Percentiles rank a stretch among this genome's conserved stretches.
Evolutionary conservation across 2,113 vertebrate species (phyloP).

Genomic region (Scortum barcoo): DNA sequence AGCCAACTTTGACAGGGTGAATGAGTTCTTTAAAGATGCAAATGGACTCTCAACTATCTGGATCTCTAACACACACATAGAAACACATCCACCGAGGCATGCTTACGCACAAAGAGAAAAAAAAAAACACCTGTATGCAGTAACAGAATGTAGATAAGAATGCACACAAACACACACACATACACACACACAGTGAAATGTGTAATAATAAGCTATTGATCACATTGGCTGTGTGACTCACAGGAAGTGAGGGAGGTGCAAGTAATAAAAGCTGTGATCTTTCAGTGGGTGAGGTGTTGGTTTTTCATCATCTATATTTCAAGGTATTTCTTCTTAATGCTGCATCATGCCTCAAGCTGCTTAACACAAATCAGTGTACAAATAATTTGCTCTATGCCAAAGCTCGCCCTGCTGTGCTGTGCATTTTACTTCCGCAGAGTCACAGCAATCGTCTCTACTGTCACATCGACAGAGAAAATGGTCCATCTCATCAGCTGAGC

Average conservation of each 20-base stretch:
- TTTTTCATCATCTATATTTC: constrained; percentile 31
- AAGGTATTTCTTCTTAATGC: constrained; percentile 49
- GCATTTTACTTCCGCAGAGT: constrained; percentile 18
- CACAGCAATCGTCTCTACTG: constrained; percentile 6
- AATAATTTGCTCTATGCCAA: constrained; percentile 12
- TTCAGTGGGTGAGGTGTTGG: constrained; percentile 22
- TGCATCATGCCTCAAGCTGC: constrained; percentile 62
- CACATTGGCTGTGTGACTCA: constrained; percentile 51
- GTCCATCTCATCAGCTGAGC: background rate
- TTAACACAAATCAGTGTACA: constrained; percentile 34
- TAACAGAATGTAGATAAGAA: background rate
- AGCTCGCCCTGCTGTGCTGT: constrained; percentile 9
- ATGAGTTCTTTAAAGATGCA: constrained; percentile 8
- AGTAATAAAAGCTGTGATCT: constrained; percentile 35
- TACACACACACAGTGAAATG: background rate
- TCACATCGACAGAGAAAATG: background rate
- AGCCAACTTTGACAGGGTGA: background rate
- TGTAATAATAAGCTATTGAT: constrained; percentile 72
- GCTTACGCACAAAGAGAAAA: background rate
- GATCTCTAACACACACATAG: background rate
- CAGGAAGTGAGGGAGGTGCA: constrained; percentile 36
- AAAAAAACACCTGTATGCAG: constrained; percentile 11
- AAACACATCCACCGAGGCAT: background rate
- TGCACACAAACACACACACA: background rate
- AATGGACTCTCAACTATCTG: background rate